Conservation (phyloP, 2,888 invertebrate genomes). For the Halictus quadricinctus region DNA sequence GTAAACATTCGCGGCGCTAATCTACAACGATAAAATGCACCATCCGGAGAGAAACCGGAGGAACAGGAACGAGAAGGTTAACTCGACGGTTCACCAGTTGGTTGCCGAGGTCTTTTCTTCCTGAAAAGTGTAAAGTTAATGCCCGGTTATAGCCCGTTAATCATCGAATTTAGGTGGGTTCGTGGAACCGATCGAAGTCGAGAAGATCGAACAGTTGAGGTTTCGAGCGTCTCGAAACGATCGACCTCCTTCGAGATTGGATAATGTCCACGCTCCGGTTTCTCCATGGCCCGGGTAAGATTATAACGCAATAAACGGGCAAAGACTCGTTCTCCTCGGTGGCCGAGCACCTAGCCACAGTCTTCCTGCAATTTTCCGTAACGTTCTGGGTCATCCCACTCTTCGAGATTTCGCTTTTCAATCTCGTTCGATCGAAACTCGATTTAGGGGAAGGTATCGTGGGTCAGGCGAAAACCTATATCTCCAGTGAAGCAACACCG, state of each 20-base stretch:
- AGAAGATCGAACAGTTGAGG: constrained; percentile 1
- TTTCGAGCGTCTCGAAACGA: background rate
- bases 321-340: constrained; percentile 29
- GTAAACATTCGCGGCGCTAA: constrained; percentile 41
- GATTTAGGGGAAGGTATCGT: constrained; percentile 43
- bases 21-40: constrained; percentile 15
- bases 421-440: constrained; percentile 59
- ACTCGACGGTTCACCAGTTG: background rate
- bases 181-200: background rate
- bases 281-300: constrained; percentile 40
- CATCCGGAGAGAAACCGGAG: background rate
- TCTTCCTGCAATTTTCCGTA: constrained; percentile 49
- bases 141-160: background rate
- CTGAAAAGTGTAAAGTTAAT: background rate
- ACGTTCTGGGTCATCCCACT: constrained; percentile 38
- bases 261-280: constrained; percentile 44
- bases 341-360: constrained; percentile 30
- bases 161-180: background rate
- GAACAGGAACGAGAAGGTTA: background rate
- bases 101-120: background rate
- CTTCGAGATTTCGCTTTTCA: constrained; percentile 62
- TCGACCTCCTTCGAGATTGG: constrained; percentile 44
- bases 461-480: background rate
- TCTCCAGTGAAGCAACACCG: background rate
- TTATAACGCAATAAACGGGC: constrained; percentile 56